Evolutionary conservation across 2,113 vertebrate genomes (phyloP), one percentile per base, ranked within the genome.

Genomic region (Onychostoma macrolepis): DNA sequence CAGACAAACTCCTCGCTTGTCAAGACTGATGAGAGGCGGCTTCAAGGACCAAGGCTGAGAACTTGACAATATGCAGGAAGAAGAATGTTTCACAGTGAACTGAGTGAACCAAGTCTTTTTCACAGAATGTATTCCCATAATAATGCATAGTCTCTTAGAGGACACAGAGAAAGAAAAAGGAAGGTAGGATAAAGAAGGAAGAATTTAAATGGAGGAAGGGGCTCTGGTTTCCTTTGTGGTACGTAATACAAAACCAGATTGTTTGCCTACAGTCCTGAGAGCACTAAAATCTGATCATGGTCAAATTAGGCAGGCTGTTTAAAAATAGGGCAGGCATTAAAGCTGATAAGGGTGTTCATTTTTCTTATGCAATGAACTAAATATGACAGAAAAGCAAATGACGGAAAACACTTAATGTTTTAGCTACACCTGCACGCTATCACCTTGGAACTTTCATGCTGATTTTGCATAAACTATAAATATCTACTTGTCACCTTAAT

Each of bases 81-180:
- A 86, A 85, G 41, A 84, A 89, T 82, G 76, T 56, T 83, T 95
- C 92, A 94, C 91, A 93, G 93, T 93, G 91, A 92, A 85, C 76
- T 74, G 33, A 88, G 90, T 78, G 82, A 91, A 91, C 78, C 89
- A 86, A 88, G 85, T 80, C 61, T 86, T 90, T 87, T 77, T 75
- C 63, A 84, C 75, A 86, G 71, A 84, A 88, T 84, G 67, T 56
- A 86, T 76, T 43, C 13, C 69, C 17, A 86, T 85, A 86, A 87
- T 41, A 86, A 93, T 94, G 94, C 94, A 94, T 94, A 94, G 92
- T 93, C 89, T 83, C 78, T 88, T 67, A 43, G 50, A 61, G 38
- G 53, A 67, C 33, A 72, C 85, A 90, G 3, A 74, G 83, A 24
- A 87, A 65, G 88, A 67, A 84, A 86, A 88, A 72, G 36, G 41